Percentiles rank a stretch among this genome's conserved stretches.
Conservation (phyloP, 2,797 vertebrate species). For the Lemur catta region DNA sequence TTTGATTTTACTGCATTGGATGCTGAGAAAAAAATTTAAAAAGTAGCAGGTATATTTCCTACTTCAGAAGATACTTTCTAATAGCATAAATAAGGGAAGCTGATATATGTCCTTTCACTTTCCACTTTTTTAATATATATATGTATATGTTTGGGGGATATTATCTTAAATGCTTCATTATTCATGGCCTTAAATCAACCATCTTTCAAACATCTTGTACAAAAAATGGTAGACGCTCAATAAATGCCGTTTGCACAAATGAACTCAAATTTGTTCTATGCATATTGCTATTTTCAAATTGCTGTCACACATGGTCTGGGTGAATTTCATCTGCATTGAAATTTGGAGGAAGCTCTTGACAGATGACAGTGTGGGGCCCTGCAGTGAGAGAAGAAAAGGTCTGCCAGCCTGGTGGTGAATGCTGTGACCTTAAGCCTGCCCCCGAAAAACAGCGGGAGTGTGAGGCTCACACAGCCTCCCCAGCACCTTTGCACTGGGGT, state of each 20-base stretch:
- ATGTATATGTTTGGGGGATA: neutral
- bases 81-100: neutral
- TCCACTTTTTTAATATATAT: neutral
- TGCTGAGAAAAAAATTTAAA: slow-evolving; percentile 8
- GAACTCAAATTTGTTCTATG: slow-evolving; percentile 38
- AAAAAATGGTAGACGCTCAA: slow-evolving; percentile 28
- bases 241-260: slow-evolving; percentile 39
- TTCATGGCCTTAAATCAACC: neutral
- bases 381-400: slow-evolving; percentile 52
- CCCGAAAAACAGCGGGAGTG: slow-evolving; percentile 40
- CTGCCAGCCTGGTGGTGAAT: slow-evolving; percentile 37
- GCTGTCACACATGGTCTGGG: slow-evolving; percentile 56
- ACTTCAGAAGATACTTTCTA: slow-evolving; percentile 39
- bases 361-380: slow-evolving; percentile 49
- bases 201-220: neutral
- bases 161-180: slow-evolving; percentile 42
- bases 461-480: neutral
- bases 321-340: slow-evolving; percentile 60
- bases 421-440: slow-evolving; percentile 22
- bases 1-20: neutral
- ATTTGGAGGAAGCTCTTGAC: slow-evolving; percentile 62
- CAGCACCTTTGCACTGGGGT: neutral
- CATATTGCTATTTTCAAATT: slow-evolving; percentile 64
- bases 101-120: neutral
- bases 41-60: neutral